phyloP scores from a whole-genome alignment of 1,140 invertebrate genomes.

The Glomeris maerens region DNA sequence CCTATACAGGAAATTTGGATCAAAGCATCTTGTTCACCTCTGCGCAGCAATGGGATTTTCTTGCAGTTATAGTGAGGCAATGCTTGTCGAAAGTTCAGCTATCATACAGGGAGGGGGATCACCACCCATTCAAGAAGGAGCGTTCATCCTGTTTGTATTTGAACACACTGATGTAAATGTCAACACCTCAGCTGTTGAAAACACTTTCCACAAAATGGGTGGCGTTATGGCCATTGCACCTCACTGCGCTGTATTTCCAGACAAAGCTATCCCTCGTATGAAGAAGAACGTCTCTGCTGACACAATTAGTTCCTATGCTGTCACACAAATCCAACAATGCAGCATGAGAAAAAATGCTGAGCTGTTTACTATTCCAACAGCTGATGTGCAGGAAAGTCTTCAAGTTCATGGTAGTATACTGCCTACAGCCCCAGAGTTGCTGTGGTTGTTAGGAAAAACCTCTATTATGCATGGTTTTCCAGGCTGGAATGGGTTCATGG shows the following conservation, averaged over 20 bases:
- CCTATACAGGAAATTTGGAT: slow-evolving; percentile 7
- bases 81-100: slow-evolving; percentile 14
- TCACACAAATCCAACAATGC: too few species aligned
- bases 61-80: slow-evolving; percentile 15
- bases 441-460: too few species aligned
- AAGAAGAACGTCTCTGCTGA: slow-evolving; percentile 1
- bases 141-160: slow-evolving; percentile 14
- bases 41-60: slow-evolving; percentile 14
- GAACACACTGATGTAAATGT: slow-evolving; percentile 19
- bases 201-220: slow-evolving; percentile 16
- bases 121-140: slow-evolving; percentile 14
- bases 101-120: slow-evolving; percentile 12
- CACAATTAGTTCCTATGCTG: background rate
- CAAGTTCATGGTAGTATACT: too few species aligned
- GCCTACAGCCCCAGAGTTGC: too few species aligned
- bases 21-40: slow-evolving; percentile 8
- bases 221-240: slow-evolving; percentile 16
- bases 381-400: too few species aligned
- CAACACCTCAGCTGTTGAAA: slow-evolving; percentile 14
- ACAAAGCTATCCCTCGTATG: background rate
- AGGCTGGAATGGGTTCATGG: slow-evolving; percentile 4
- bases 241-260: slow-evolving; percentile 7
- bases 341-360: too few species aligned
- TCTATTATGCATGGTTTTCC: background rate
- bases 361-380: too few species aligned